phyloP scores from a whole-genome alignment of 2,888 invertebrate genomes.

The Lordiphosa andalusiaca region DNA sequence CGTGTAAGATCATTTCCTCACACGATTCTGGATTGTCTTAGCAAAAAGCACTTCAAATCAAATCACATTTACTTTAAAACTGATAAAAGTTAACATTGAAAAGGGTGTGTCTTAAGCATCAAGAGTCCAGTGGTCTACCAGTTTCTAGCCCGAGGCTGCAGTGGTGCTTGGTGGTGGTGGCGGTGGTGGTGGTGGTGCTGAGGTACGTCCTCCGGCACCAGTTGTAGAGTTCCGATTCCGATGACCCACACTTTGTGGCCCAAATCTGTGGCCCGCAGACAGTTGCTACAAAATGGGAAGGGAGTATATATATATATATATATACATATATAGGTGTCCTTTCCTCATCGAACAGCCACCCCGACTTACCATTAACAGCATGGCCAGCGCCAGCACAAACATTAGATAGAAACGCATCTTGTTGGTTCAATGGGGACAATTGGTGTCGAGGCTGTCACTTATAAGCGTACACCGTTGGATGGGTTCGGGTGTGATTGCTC shows the following conservation, averaged over 20 bases:
- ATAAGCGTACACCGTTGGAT: neutral
- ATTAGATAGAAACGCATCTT: slow-evolving; percentile 50
- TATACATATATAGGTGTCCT: too few species aligned
- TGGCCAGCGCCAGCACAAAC: slow-evolving; percentile 38
- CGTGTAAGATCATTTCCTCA: too few species aligned
- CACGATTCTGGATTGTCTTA: too few species aligned
- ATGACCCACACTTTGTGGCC: slow-evolving; percentile 3
- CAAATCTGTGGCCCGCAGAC: slow-evolving; percentile 4
- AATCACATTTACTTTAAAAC: too few species aligned
- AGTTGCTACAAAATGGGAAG: slow-evolving; percentile 14
- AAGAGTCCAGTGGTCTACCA: neutral
- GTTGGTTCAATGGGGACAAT: slow-evolving; percentile 26
- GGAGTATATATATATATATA: too few species aligned
- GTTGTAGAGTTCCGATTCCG: slow-evolving; percentile 10
- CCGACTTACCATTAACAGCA: slow-evolving; percentile 56
- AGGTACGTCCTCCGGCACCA: neutral
- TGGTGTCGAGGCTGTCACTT: slow-evolving; percentile 45
- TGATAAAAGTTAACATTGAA: neutral
- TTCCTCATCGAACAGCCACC: too few species aligned
- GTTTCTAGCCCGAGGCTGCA: slow-evolving; percentile 3
- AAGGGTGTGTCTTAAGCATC: too few species aligned
- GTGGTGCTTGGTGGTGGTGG: slow-evolving; percentile 5
- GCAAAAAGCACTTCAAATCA: too few species aligned
- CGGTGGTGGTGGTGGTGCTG: neutral
- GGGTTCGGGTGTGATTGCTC: slow-evolving; percentile 25